A percentile compares a stretch with the other conserved stretches of the same genome.
These are phyloP conservation scores for Phortica okadai DNA, from an alignment of 2,888 invertebrate species.

Conservation along the genomic window DNA sequence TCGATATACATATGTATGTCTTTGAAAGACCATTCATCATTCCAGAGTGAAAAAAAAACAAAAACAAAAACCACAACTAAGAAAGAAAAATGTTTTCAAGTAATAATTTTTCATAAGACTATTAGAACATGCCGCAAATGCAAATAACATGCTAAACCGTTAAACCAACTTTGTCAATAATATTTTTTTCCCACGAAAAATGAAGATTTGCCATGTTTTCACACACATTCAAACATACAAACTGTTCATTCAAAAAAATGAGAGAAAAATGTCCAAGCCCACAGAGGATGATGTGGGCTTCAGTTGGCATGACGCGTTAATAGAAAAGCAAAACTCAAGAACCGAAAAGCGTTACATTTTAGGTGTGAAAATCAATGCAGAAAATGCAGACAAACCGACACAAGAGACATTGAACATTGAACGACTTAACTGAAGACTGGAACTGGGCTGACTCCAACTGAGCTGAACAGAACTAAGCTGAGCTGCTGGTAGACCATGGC, in stretches of 20 bases:
- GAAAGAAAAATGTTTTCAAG: neutral
- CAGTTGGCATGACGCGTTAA: conserved; percentile 51
- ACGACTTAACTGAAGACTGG: neutral
- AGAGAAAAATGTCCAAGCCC: neutral
- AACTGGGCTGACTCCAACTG: neutral
- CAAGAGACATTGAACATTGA: too few relatives aligned
- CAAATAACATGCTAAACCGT: conserved; percentile 21
- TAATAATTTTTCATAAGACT: conserved; percentile 23
- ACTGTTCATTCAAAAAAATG: neutral
- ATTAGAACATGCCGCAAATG: conserved; percentile 31
- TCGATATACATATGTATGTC: neutral
- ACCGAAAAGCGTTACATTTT: conserved; percentile 60
- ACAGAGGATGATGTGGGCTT: conserved; percentile 22
- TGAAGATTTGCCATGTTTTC: conserved; percentile 22
- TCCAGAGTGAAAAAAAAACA: neutral
- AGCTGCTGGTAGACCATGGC: conserved; percentile 22
- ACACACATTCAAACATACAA: neutral
- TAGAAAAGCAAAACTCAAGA: conserved; percentile 56
- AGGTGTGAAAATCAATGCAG: conserved; percentile 59
- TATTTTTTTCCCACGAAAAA: conserved; percentile 32
- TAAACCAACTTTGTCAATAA: conserved; percentile 30
- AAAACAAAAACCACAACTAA: neutral
- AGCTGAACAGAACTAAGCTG: neutral
- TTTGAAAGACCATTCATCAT: conserved; percentile 23
- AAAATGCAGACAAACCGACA: conserved; percentile 26